A percentile compares a stretch with the other conserved stretches of the same genome.
Evolutionary conservation across 2,113 vertebrate genomes (phyloP).

Genomic region (Cyanocitta stelleri): DNA sequence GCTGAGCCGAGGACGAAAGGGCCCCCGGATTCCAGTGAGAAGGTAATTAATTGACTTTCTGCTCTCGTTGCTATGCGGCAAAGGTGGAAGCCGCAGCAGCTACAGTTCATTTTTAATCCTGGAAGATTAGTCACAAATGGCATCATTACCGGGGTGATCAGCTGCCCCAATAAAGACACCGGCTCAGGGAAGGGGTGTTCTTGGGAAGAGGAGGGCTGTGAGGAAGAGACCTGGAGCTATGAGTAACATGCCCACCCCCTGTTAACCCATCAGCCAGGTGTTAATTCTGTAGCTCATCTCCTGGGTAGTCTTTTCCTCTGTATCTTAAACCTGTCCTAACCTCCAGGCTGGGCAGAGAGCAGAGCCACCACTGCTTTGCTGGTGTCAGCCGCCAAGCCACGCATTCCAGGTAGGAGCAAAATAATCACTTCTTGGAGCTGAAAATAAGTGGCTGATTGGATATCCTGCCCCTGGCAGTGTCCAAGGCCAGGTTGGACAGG

Average conservation of each 20-base stretch:
- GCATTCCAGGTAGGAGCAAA: neutral
- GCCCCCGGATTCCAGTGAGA: slow-evolving; percentile 40
- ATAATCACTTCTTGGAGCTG: neutral
- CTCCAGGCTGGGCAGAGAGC: neutral
- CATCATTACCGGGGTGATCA: slow-evolving; percentile 8
- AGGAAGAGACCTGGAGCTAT: neutral
- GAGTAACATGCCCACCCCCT: neutral
- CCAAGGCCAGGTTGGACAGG: neutral
- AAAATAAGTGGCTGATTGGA: neutral
- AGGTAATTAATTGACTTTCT: slow-evolving; percentile 81
- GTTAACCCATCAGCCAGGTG: neutral
- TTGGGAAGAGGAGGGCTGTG: neutral
- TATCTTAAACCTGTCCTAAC: neutral
- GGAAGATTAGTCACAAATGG: slow-evolving; percentile 19
- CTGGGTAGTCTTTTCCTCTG: neutral
- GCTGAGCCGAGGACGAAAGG: slow-evolving; percentile 76
- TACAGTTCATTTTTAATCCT: slow-evolving; percentile 43
- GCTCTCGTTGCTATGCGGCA: slow-evolving; percentile 69
- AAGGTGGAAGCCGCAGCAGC: slow-evolving; percentile 42
- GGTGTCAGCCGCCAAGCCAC: neutral
- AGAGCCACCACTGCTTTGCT: neutral
- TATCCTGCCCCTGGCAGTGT: neutral
- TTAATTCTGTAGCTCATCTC: neutral
- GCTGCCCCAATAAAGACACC: neutral
- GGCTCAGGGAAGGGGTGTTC: neutral